Conservation (phyloP, 92 coral and sea anemone genomes). For the Epizoanthus stellaris region DNA sequence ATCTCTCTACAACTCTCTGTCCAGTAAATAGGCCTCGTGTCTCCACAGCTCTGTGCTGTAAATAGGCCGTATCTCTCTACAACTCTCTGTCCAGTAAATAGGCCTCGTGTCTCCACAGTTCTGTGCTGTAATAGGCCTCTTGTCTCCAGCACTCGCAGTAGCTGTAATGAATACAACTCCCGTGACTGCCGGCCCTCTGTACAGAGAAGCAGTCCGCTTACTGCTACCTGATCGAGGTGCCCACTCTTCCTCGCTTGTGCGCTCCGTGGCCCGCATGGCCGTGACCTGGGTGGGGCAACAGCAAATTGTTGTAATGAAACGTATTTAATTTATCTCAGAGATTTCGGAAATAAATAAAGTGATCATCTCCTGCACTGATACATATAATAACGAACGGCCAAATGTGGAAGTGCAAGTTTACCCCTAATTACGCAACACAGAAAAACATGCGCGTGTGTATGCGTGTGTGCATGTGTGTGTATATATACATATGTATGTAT, state of each 20-base stretch:
- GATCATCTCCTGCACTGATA: background rate
- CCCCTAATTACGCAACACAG: too few species aligned
- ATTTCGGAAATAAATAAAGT: background rate
- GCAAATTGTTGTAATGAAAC: background rate
- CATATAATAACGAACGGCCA: background rate
- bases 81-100: too few species aligned
- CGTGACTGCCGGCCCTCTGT: conserved; percentile 23
- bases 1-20: too few species aligned
- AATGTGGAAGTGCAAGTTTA: too few species aligned
- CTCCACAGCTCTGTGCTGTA: background rate
- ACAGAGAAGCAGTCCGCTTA: conserved; percentile 31
- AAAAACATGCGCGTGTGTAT: too few species aligned
- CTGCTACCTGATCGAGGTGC: conserved; percentile 65
- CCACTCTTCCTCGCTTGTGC: conserved; percentile 75
- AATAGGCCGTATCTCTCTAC: too few species aligned
- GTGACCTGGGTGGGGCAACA: conserved; percentile 43
- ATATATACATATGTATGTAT: too few species aligned
- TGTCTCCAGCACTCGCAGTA: background rate
- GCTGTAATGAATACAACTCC: background rate
- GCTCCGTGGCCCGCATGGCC: conserved; percentile 57
- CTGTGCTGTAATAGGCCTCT: background rate
- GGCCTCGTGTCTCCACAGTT: background rate
- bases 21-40: too few species aligned
- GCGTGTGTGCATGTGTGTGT: too few species aligned
- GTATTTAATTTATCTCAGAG: background rate